Evolutionary conservation across 2,888 invertebrate species (phyloP).

Genomic region (Drosophila monieri): DNA sequence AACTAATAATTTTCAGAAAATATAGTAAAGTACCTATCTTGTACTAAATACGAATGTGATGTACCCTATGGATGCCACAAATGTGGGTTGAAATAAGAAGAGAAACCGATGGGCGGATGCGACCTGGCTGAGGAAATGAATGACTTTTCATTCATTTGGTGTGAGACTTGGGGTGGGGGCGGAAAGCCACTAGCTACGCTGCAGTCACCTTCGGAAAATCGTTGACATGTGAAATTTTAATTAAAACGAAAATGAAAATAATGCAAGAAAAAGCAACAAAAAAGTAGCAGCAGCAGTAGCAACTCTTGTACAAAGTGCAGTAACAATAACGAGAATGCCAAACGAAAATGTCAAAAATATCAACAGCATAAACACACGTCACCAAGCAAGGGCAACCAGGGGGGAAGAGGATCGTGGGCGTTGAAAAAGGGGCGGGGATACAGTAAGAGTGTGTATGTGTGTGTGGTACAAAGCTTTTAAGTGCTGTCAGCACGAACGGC

Average conservation of each 20-base stretch:
- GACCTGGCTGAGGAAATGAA: conserved; percentile 55
- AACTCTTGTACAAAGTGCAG: conserved; percentile 35
- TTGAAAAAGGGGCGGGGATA: neutral
- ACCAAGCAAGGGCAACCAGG: conserved; percentile 6
- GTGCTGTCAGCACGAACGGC: conserved; percentile 61
- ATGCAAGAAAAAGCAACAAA: conserved; percentile 58
- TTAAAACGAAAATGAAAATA: conserved; percentile 62
- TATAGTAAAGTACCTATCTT: neutral
- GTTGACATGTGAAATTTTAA: conserved; percentile 79
- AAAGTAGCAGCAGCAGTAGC: conserved; percentile 25
- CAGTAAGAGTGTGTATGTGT: conserved; percentile 14
- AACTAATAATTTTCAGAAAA: neutral
- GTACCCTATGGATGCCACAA: conserved; percentile 13
- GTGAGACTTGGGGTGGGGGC: conserved; percentile 2
- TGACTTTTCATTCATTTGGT: conserved; percentile 42
- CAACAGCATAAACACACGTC: conserved; percentile 59
- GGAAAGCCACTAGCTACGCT: conserved; percentile 16
- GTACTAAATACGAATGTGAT: neutral
- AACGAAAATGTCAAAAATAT: conserved; percentile 74
- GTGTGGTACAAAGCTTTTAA: conserved; percentile 71
- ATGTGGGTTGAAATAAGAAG: conserved; percentile 20
- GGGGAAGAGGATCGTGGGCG: neutral
- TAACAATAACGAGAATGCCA: conserved; percentile 57
- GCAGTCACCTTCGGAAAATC: conserved; percentile 57
- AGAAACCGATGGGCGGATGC: conserved; percentile 29